Evolutionary conservation across 35 echinoderm and acorn worm genomes (phyloP).

Genomic region (Heliocidaris erythrogramma): DNA sequence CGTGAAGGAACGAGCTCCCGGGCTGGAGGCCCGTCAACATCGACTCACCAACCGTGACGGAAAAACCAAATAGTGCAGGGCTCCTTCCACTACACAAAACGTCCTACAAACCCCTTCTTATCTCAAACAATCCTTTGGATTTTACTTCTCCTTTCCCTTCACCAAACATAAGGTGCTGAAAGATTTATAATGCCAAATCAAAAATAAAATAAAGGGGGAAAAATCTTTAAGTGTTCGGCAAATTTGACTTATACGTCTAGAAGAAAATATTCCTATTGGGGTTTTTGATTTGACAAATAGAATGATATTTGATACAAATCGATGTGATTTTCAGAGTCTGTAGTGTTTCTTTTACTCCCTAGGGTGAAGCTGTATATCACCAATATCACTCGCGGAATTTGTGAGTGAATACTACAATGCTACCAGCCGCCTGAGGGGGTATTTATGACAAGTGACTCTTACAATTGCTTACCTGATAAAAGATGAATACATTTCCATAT

Average conservation of each 20-base stretch:
- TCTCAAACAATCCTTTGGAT: not conserved
- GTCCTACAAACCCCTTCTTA: not conserved
- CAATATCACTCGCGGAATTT: constrained; percentile 22
- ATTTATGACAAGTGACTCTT: constrained; percentile 32
- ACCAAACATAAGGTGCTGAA: constrained; percentile 17
- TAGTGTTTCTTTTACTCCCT: not conserved
- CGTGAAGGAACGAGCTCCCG: constrained; percentile 52
- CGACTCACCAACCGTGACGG: not conserved
- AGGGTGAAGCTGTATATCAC: not conserved
- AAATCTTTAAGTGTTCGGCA: not conserved
- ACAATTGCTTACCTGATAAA: not conserved
- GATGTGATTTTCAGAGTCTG: not conserved
- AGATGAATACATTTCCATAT: constrained; percentile 51
- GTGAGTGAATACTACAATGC: constrained; percentile 45
- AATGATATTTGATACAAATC: constrained; percentile 34
- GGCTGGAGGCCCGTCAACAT: constrained; percentile 34
- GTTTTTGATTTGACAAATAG: constrained; percentile 34
- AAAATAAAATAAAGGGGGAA: not conserved
- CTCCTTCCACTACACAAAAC: not conserved
- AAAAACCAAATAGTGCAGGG: constrained; percentile 38
- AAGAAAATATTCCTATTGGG: constrained; percentile 6
- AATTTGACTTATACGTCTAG: constrained; percentile 12
- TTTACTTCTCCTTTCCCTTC: not conserved
- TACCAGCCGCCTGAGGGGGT: constrained; percentile 24
- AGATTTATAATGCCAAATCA: not conserved